phyloP scores from a whole-genome alignment of 2,113 vertebrate species.

The Arenaria interpres region DNA sequence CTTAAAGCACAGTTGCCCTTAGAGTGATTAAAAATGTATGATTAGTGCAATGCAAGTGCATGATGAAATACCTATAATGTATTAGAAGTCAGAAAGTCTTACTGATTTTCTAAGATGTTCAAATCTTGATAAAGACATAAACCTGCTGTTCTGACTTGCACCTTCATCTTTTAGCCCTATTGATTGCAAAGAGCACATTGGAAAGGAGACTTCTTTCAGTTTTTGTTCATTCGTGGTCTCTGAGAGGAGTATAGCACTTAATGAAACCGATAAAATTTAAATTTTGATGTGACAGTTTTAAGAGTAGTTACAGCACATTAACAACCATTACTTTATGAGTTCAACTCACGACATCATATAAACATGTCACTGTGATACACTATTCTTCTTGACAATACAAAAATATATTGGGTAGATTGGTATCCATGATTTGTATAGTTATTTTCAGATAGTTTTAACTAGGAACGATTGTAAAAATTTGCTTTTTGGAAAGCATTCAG shows the following conservation, averaged over 20 bases:
- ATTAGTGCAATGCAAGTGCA: not conserved
- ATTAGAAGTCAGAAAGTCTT: not conserved
- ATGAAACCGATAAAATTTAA: not conserved
- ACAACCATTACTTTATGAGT: not conserved
- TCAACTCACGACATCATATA: not conserved
- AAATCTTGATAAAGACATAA: not conserved
- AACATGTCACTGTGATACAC: not conserved
- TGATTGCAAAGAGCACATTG: not conserved
- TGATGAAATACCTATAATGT: accelerated
- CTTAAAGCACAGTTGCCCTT: not conserved
- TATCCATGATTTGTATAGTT: not conserved
- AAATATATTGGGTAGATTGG: accelerated
- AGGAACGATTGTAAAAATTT: not conserved
- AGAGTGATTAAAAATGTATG: not conserved
- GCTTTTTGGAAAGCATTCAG: not conserved
- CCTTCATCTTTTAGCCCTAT: not conserved
- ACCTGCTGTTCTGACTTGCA: not conserved
- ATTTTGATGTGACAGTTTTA: not conserved
- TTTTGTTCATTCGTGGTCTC: not conserved
- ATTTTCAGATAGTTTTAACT: not conserved
- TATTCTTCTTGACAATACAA: not conserved
- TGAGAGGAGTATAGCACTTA: not conserved
- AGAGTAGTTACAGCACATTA: not conserved
- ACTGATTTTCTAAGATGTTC: not conserved
- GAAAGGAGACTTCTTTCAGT: not conserved